Conservation (phyloP, 1,140 invertebrate genomes). For the Megalonaias nervosa region DNA sequence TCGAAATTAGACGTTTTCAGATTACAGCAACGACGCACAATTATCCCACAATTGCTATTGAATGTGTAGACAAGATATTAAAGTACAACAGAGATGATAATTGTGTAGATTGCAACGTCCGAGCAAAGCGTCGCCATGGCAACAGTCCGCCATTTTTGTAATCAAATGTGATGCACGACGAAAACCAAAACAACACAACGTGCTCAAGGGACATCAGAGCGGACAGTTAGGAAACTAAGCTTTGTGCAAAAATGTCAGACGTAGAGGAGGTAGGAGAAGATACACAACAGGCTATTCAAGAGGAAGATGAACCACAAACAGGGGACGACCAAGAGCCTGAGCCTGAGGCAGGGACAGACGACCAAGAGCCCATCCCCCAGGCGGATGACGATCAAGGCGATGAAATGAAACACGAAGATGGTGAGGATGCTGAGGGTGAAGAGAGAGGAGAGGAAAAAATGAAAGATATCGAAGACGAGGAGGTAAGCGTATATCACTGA, state of each 20-base stretch:
- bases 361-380: slow-evolving; percentile 37
- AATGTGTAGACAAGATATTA: too few relatives aligned
- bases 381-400: slow-evolving; percentile 49
- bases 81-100: too few relatives aligned
- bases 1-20: too few relatives aligned
- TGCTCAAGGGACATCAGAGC: too few relatives aligned
- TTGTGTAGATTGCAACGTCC: too few relatives aligned
- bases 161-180: slow-evolving; percentile 43
- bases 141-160: slow-evolving; percentile 61
- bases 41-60: too few relatives aligned
- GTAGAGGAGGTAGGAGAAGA: slow-evolving; percentile 35
- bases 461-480: too few relatives aligned
- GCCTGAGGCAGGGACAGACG: slow-evolving; percentile 36
- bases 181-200: slow-evolving; percentile 1
- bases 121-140: slow-evolving; percentile 43
- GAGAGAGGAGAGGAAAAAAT: slow-evolving; percentile 47
- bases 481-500: too few relatives aligned
- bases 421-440: background rate
- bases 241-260: slow-evolving; percentile 25
- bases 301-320: slow-evolving; percentile 48
- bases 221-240: background rate
- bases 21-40: too few relatives aligned
- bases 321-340: slow-evolving; percentile 39
- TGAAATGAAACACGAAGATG: slow-evolving; percentile 25
- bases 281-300: slow-evolving; percentile 34